Conservation (phyloP, 2,113 vertebrate species). For the Athene noctua region DNA sequence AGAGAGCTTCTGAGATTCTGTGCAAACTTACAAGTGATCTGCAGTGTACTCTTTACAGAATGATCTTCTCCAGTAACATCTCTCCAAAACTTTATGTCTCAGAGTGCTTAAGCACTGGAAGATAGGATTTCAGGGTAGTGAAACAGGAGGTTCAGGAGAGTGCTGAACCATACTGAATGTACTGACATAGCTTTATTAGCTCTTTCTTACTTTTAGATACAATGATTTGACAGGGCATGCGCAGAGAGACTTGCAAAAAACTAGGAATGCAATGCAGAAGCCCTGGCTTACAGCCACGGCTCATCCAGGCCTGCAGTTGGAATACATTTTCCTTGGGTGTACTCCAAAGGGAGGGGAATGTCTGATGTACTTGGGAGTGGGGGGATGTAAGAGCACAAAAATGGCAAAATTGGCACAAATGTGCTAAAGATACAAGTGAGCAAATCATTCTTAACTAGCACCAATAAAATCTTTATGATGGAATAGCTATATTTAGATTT, state of each 20-base stretch:
- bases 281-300: conserved; percentile 10
- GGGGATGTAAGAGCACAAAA: not conserved
- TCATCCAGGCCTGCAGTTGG: not conserved
- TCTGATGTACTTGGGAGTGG: not conserved
- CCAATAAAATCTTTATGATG: not conserved
- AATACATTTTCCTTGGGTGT: conserved; percentile 32
- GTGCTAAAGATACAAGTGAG: not conserved
- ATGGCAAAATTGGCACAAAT: conserved; percentile 21
- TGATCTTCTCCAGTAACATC: not conserved
- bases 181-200: not conserved
- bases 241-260: not conserved
- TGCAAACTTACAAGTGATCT: not conserved
- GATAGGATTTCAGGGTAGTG: not conserved
- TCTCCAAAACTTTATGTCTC: not conserved
- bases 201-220: not conserved
- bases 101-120: not conserved
- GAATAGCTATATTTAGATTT: not conserved
- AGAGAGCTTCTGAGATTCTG: not conserved
- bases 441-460: not conserved
- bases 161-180: not conserved
- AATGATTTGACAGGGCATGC: not conserved
- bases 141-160: not conserved
- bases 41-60: not conserved
- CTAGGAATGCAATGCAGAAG: not conserved
- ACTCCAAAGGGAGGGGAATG: conserved; percentile 2